Base-by-base conservation (phyloP, 2,888 invertebrate genomes). In the Rhaphigaster nebulosa region DNA sequence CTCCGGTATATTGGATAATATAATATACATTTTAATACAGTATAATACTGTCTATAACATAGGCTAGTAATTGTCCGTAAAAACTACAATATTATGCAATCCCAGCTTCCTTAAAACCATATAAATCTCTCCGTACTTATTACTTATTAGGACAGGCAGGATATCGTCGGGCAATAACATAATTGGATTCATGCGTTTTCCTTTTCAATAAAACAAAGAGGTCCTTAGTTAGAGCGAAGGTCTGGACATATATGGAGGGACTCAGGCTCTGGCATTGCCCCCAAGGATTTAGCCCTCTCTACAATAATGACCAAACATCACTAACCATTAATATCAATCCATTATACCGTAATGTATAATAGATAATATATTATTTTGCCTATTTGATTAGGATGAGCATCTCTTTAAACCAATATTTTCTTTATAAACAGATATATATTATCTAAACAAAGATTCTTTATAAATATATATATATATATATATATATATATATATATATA, bases 161-260 rank as follows among this genome's bases (percentile, higher is more conserved):
- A 76, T 34, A 8, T 38, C 18, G 38, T 38, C 38, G 34, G 70
- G 38, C 70, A 76, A 38, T 76, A 76, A 3, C 23, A 38, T 76
- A 38, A 76, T 38, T 38, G 70, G 70, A 34, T 38, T 76, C 70
- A 38, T 34, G 6, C 34, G 38, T 38, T 76, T 38, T 3, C 70
- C 70, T 76, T 76, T 76, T 8, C 70, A 76, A 76, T 76, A 76
- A 76, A 38, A 76, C 70, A 76, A 76, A 76, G 70, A 76, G 34
- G 70, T 76, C 34, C 70, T 76, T 20, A 6, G 10, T 8, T 6
- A 20, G 20, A 38, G 20, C 38, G 70, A 76, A 76, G 70, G 70
- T 38, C 70, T 76, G 70, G 34, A 76, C 70, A 76, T 76, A 76
- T 76, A 76, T 76, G 70, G 65, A 29, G 18, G 15, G 15, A 23